Conservation (phyloP, 2,113 vertebrate species). For the Pterocles burchelli region DNA sequence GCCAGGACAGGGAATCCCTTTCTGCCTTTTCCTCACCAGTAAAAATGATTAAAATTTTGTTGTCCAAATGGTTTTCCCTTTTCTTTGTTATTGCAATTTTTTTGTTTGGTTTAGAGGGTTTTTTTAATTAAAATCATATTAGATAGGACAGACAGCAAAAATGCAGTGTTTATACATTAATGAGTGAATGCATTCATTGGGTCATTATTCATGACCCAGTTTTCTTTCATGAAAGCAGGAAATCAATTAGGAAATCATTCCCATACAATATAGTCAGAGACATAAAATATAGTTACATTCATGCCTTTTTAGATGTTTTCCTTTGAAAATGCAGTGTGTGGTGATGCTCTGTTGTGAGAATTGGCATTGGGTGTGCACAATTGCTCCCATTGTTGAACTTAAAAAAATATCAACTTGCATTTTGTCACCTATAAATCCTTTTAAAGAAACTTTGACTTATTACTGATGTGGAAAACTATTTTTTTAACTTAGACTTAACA, state of each 20-base stretch:
- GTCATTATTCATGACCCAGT: not conserved
- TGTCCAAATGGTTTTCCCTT: not conserved
- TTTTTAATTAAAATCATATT: not conserved
- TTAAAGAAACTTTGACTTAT: not conserved
- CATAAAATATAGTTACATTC: not conserved
- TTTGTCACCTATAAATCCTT: not conserved
- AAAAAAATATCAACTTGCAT: not conserved
- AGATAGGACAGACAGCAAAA: not conserved
- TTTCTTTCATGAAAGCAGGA: not conserved
- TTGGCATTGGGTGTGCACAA: not conserved
- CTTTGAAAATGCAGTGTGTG: not conserved
- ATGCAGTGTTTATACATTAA: not conserved
- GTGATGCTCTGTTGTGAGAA: not conserved
- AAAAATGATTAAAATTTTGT: not conserved
- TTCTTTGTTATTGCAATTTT: not conserved
- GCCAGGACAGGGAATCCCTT: not conserved
- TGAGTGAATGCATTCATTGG: not conserved
- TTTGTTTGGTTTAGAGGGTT: not conserved
- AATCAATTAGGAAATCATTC: not conserved
- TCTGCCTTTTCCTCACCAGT: not conserved
- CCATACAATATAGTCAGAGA: not conserved
- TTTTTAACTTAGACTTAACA: not conserved
- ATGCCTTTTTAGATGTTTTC: not conserved
- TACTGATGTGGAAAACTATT: not conserved
- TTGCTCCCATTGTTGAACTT: not conserved